phyloP scores from a whole-genome alignment of 2,888 invertebrate genomes.

The Catonia carolina region DNA sequence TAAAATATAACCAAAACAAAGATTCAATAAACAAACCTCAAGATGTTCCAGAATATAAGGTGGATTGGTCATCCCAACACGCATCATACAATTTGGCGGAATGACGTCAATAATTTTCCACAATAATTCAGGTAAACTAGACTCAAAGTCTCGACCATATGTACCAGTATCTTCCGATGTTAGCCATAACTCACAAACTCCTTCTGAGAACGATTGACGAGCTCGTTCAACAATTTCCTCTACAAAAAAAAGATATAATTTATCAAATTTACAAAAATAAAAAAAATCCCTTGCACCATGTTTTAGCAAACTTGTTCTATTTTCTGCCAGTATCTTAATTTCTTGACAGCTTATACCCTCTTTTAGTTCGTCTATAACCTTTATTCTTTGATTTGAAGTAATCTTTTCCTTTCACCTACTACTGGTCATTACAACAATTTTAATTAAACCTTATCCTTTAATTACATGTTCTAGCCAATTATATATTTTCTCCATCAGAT shows the following conservation, averaged over 20 bases:
- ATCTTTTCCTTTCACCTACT: too few species aligned
- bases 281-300: background rate
- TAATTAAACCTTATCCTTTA: too few species aligned
- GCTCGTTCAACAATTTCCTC: constrained; percentile 86
- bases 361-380: too few species aligned
- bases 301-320: too few species aligned
- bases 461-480: too few species aligned
- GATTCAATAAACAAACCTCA: constrained; percentile 44
- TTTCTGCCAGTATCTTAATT: too few species aligned
- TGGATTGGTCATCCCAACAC: constrained; percentile 97
- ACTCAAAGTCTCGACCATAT: constrained; percentile 91
- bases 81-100: constrained; percentile 67
- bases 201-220: constrained; percentile 78
- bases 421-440: too few species aligned
- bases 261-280: background rate
- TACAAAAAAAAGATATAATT: constrained; percentile 25
- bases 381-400: too few species aligned
- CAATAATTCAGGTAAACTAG: constrained; percentile 77
- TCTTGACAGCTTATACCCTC: background rate
- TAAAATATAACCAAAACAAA: too few species aligned
- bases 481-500: too few species aligned
- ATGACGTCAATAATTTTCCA: constrained; percentile 75
- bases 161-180: constrained; percentile 98
- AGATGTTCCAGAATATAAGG: constrained; percentile 95
- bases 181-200: constrained; percentile 94